phyloP scores from a whole-genome alignment of 2,113 vertebrate species.

The Bungarus multicinctus region DNA sequence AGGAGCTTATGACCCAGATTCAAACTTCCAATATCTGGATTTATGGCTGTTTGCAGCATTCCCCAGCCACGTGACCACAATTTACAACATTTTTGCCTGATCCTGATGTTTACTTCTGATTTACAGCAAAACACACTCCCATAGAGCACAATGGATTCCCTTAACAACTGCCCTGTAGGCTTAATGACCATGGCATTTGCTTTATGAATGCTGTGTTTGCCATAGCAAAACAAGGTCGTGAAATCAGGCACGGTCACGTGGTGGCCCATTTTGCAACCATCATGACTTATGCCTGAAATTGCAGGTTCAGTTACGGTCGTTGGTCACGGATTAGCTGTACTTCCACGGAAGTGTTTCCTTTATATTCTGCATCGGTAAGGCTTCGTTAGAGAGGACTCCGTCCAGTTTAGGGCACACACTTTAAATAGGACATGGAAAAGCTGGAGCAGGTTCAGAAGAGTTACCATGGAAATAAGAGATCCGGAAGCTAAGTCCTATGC shows the following conservation, averaged over 20 bases:
- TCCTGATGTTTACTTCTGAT: too few relatives aligned
- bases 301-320: not conserved
- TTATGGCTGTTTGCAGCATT: not conserved
- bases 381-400: not conserved
- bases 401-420: not conserved
- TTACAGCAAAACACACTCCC: not conserved
- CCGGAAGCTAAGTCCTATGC: not conserved
- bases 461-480: not conserved
- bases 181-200: not conserved
- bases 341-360: not conserved
- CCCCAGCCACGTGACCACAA: not conserved
- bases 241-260: not conserved
- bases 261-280: not conserved
- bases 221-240: not conserved
- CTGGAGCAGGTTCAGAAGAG: not conserved
- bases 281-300: not conserved
- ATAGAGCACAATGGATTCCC: not conserved
- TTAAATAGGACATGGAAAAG: not conserved
- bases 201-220: not conserved
- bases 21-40: not conserved
- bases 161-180: not conserved
- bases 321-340: not conserved
- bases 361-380: not conserved
- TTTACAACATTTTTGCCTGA: too few relatives aligned
- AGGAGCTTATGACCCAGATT: not conserved